Base-by-base conservation (phyloP, 2,888 invertebrate genomes). In the Sphaerophoria rueppellii region DNA sequence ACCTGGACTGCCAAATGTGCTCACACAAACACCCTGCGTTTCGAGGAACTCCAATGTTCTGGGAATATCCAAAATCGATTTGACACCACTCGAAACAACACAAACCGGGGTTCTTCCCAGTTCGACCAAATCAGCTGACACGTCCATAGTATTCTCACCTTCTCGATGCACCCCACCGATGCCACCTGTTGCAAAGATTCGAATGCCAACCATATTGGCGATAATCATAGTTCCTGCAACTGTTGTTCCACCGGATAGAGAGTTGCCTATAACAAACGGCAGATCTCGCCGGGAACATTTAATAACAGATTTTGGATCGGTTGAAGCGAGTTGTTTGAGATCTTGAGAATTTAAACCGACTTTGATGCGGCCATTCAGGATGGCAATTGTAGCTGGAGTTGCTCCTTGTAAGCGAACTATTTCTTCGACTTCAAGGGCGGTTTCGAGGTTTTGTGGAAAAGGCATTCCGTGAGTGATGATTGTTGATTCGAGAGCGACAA, bases 391-490 rank as follows among this genome's bases (percentile, higher is more conserved):
- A 0, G 99, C 99, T 43, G 99, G 99, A 12, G 95, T 92, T 5
- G 95, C 97, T 37, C 97, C 97, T 95, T 94, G 93, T 86, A 93
- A 89, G 88, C 95, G 93, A 32, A 99, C 94, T 81, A 96, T 94
- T 69, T 94, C 92, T 92, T 99, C 98, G 0, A 98, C 96, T 89
- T 94, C 93, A 52, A 94, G 80, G 4, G 98, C 98, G 43, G 98
- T 98, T 87, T 96, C 93, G 63, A 98, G 92, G 92, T 99, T 99
- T 69, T 96, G 93, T 0, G 99, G 99, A 92, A 95, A 96, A 0
- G 99, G 98, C 97, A 99, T 97, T 54, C 99, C 99, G 92, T 99
- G 99, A 0, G 99, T 99, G 9, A 99, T 97, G 86, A 99, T 98
- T 0, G 99, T 98, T 6, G 98, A 98, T 93, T 99, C 99, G 87